Percentiles rank a stretch among this genome's conserved stretches.
Conservation (phyloP, 2,797 vertebrate genomes). For the Momotus momota region DNA sequence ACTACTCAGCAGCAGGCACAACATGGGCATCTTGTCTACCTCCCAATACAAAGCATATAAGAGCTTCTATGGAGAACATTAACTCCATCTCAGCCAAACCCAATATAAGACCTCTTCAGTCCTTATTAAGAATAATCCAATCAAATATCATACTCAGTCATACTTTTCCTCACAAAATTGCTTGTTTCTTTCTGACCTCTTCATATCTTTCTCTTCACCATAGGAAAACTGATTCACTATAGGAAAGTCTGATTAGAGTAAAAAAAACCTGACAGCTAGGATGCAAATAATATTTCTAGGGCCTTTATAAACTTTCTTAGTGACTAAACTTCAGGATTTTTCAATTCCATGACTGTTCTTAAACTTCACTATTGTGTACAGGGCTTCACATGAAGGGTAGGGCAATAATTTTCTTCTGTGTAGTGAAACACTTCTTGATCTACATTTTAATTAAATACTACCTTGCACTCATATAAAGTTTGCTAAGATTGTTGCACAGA, state of each 20-base stretch:
- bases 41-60: too few species aligned
- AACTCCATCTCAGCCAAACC: too few species aligned
- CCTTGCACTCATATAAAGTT: neutral
- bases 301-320: neutral
- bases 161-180: accelerated
- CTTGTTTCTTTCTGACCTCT: neutral
- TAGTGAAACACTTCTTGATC: neutral
- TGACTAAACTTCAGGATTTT: neutral
- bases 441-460: neutral
- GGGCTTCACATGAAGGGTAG: neutral
- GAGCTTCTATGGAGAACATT: too few species aligned
- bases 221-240: neutral
- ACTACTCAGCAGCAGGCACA: too few species aligned
- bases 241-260: neutral
- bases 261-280: neutral
- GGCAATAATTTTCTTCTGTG: neutral
- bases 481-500: neutral
- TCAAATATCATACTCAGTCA: neutral
- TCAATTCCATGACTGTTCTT: neutral
- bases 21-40: too few species aligned
- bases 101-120: neutral
- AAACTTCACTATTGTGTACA: neutral
- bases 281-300: neutral
- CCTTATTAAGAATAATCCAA: neutral
- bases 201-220: neutral